Evolutionary conservation across 1,140 invertebrate genomes (phyloP), one percentile per base, ranked within the genome.

Genomic region (Triops cancriformis): DNA sequence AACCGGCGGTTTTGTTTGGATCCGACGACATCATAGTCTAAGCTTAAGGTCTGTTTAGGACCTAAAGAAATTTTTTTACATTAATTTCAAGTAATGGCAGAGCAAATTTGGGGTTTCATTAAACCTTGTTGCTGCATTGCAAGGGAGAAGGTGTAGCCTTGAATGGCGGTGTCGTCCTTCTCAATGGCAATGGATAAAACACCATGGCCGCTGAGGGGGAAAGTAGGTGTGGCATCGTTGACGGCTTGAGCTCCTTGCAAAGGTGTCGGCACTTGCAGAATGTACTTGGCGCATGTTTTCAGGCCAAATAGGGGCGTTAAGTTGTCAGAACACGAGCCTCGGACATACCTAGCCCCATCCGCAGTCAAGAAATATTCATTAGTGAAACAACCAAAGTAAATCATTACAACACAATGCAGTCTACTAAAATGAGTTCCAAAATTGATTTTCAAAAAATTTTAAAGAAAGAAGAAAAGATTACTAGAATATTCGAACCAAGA

Each of bases 21-120:
- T 31, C 89, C 90, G 74, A 89, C 87, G 74, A 91, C 91, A 79
- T 93, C 91, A 41, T 93, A 85, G 0, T 89, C 82, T 1, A 93
- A 80, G 82, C 92, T 90, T 43, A 88, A 80, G 0, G 83, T 87
- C 81, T 82, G 83, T 81, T 80, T 83, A 72, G 43, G 26, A 77
- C 78, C 78, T 64, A 64, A 9, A 64, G 18, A 28, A 76, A 74
- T 11, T 45, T 37, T 26, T 75, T 75, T 18, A 1, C 43, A 26
- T 26, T 41, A 79, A 14, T 12, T 79, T n/a, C n/a, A n/a, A 73
- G 26, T 23, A 79, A 14, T 78, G 41, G 27, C 79, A 41, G 75
- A 72, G 3, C 75, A 37, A 7, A 42, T 23, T 79, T 26, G 26
- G 26, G 26, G 14, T 11, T 72, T 26, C 4, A 45, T 64, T 18